Base-by-base conservation (phyloP, 2,888 invertebrate genomes). In the Leptinotarsa peninsularis region DNA sequence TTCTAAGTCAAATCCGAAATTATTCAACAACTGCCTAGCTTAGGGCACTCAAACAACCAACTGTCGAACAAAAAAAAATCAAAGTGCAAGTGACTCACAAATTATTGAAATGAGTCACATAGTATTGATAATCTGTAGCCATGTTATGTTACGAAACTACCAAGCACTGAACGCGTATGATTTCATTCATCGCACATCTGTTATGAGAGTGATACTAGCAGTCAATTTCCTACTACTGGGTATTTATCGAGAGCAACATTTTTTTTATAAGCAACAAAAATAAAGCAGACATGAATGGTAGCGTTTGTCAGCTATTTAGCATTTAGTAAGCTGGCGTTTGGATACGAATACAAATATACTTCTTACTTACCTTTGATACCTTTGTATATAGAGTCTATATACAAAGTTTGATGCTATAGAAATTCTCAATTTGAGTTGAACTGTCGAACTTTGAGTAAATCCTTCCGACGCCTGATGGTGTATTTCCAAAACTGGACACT, bases 71-170 rank as follows among this genome's bases (percentile, higher is more conserved):
- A 74, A 70, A 70, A 70, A 43, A 43, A 43, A 43, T 43, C 67
- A 73, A 71, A 76, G 76, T 79, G 80, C 71, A 83, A 85, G 82
- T 86, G 86, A 87, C 86, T 87, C 87, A 87, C 86, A 84, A 85
- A 82, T 82, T 84, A 78, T 84, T 84, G 79, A 85, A 86, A 83
- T 87, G 86, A 86, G 84, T 86, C 86, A 87, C 84, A 83, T 85
- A 86, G 82, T 86, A 87, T 84, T 87, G 87, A 85, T 87, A 85
- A 84, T 86, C 86, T 81, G 84, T 83, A 79, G 84, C 82, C 84
- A 85, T 84, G 73, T 79, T 81, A 67, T 23, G 50, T 73, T 70
- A 74, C 63, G 50, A 77, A 75, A 75, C 69, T 63, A 63, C 67
- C 49, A 60, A 74, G 66, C 73, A 67, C 70, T 67, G 49, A 21